Evolutionary conservation across 2,113 vertebrate species (phyloP), one percentile per base, ranked within the genome.

Genomic region (Phylloscopus whistleri): DNA sequence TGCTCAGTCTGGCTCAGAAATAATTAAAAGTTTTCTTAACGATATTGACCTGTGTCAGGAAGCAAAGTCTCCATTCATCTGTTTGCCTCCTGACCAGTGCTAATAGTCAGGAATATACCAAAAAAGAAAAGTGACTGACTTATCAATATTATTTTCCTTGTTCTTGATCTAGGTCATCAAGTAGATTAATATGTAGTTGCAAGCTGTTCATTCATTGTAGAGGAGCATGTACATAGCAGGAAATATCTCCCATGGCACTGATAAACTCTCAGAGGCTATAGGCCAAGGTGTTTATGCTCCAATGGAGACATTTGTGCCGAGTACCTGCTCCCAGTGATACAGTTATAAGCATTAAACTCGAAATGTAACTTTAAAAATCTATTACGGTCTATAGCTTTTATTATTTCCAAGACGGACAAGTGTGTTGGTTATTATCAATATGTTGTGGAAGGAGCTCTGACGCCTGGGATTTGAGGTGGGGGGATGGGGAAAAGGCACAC

Each of bases 261-360:
- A 97, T 97, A 97, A 98, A 97, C 94, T 96, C 95, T 95, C 94
- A 88, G 94, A 97, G 94, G 94, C 96, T 98, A 96, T 84, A 97
- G 96, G 96, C 96, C 97, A 98, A 97, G 92, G 93, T 96, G 94
- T 98, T 97, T 96, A 97, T 95, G 97, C 97, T 98, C 96, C 82
- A 92, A 0, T 91, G 94, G 95, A 97, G 94, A 96, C 91, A 96
- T 97, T 97, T 97, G 96, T 98, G 97, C 96, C 96, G 97, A 95
- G 86, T 95, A 94, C 84, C 80, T 97, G 92, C 94, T 97, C 94
- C 96, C 91, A 97, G 96, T 97, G 94, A 93, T 97, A 97, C 79
- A 96, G 97, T 97, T 97, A 97, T 91, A 91, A 96, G 94, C 97
- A 96, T 97, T 96, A 96, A 75, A 97, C 73, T 80, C 67, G 1